These are phyloP conservation scores for Cosmia pyralina DNA, from an alignment of 2,888 invertebrate species.

Conservation along the genomic window DNA sequence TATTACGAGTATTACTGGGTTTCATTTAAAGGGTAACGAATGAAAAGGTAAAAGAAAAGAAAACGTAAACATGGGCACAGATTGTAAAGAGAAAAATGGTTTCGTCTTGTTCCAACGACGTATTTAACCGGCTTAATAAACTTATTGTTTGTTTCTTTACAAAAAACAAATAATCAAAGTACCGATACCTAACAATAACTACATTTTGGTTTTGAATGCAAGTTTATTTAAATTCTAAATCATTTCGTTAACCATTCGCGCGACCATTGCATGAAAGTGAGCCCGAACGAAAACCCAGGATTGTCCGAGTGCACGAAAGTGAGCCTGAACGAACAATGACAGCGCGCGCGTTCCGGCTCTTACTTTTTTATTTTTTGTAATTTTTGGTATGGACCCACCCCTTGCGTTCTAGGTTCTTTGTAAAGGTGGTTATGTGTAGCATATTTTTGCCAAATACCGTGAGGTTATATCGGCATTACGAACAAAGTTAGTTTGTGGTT, in stretches of 20 bases:
- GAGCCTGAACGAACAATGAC: too few species aligned
- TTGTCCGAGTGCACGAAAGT: too few species aligned
- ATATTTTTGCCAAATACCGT: too few species aligned
- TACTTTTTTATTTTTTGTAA: too few species aligned
- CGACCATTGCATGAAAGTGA: too few species aligned
- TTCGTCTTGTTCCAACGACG: neutral
- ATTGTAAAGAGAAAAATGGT: constrained; percentile 12
- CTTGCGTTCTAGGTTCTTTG: too few species aligned
- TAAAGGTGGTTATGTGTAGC: too few species aligned
- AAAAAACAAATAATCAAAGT: neutral
- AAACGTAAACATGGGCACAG: neutral
- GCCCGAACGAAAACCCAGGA: too few species aligned
- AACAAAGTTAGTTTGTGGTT: too few species aligned
- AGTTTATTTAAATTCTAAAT: constrained; percentile 6
- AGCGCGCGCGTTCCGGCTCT: too few species aligned
- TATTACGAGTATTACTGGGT: neutral
- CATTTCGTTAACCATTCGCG: constrained; percentile 8
- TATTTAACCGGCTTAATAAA: constrained; percentile 6
- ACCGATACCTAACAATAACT: neutral
- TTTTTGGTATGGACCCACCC: too few species aligned
- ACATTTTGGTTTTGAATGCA: neutral
- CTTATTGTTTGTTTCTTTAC: neutral
- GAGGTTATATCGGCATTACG: too few species aligned
- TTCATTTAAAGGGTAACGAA: neutral
- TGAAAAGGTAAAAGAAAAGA: constrained; percentile 12